Conservation (phyloP, 2,888 invertebrate species). For the Dynastes hyllus region DNA sequence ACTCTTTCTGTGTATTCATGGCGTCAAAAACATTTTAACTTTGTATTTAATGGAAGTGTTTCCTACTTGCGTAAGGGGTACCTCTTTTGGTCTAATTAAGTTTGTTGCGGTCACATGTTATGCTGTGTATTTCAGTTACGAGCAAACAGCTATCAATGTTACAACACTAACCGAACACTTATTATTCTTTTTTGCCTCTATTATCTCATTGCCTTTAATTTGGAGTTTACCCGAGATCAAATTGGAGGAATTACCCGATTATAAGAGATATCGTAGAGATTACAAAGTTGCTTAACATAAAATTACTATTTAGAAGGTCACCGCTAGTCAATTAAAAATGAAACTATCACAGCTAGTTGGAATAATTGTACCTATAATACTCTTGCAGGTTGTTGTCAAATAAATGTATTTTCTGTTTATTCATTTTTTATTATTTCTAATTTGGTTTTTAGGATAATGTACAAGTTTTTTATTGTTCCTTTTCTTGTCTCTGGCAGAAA, state of each 20-base stretch:
- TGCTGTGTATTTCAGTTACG: slow-evolving; percentile 3
- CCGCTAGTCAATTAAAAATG: too few species aligned
- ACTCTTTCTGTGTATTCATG: slow-evolving; percentile 2
- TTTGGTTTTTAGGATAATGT: too few species aligned
- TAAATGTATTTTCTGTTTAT: too few species aligned
- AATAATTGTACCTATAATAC: too few species aligned
- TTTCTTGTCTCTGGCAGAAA: too few species aligned
- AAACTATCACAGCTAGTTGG: too few species aligned
- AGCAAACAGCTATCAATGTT: not conserved
- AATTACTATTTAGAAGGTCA: too few species aligned
- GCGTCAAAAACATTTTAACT: not conserved
- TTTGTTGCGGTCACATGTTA: not conserved
- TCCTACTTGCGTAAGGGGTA: slow-evolving; percentile 34
- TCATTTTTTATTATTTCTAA: too few species aligned
- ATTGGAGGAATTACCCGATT: slow-evolving; percentile 38
- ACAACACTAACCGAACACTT: not conserved
- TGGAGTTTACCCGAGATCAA: slow-evolving; percentile 16
- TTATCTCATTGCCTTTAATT: not conserved
- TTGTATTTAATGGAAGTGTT: slow-evolving; percentile 41
- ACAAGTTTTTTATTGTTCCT: too few species aligned
- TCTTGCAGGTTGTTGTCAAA: too few species aligned
- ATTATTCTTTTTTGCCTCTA: not conserved
- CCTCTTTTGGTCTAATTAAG: slow-evolving; percentile 9
- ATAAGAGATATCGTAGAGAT: slow-evolving; percentile 38
- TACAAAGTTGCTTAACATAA: not conserved